phyloP scores from a whole-genome alignment of 2,797 vertebrate genomes.

The Pelodytes ibericus region DNA sequence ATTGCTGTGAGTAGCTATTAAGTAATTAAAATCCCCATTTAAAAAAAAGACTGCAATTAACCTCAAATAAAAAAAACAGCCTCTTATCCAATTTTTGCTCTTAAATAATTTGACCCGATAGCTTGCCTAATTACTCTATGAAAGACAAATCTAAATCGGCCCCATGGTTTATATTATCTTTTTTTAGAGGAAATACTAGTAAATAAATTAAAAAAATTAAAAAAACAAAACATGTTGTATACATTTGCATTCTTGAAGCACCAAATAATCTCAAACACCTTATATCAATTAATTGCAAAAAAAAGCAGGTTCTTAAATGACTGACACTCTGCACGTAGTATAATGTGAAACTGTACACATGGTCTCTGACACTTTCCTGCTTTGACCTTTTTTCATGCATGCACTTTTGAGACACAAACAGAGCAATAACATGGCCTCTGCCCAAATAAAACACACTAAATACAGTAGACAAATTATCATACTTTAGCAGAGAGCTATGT shows the following conservation, averaged over 20 bases:
- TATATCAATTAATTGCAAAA: not conserved
- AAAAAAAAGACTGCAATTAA: too few species aligned
- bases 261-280: slow-evolving; percentile 5
- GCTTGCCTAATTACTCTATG: too few species aligned
- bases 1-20: too few species aligned
- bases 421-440: slow-evolving; percentile 25
- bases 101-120: too few species aligned
- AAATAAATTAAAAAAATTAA: too few species aligned
- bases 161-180: too few species aligned
- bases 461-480: slow-evolving; percentile 24
- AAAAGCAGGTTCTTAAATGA: not conserved
- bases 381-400: slow-evolving; percentile 19
- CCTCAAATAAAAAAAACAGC: too few species aligned
- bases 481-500: slow-evolving; percentile 26
- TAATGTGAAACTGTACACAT: not conserved
- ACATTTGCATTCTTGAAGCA: slow-evolving; percentile 29
- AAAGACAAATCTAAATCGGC: too few species aligned
- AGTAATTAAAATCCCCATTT: too few species aligned
- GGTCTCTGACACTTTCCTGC: not conserved
- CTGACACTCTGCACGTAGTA: not conserved
- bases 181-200: not conserved
- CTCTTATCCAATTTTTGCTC: too few species aligned
- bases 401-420: not conserved
- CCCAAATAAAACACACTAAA: slow-evolving; percentile 37
- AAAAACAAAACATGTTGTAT: not conserved